Base-by-base conservation (phyloP, 2,888 invertebrate genomes). In the Matsumyia berberina region DNA sequence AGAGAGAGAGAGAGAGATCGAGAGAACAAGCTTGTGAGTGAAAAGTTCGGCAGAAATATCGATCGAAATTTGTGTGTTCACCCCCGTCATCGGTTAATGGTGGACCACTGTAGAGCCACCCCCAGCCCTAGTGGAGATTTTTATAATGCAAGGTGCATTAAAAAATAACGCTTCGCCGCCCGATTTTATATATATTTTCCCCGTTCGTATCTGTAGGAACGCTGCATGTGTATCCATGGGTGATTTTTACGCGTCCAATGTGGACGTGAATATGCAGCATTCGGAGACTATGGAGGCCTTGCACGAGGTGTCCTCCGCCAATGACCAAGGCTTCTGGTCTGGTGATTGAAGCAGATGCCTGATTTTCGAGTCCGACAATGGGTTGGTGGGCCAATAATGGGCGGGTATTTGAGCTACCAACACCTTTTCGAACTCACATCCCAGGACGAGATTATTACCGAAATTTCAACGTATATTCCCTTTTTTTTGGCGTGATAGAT, bases 121-220 rank as follows among this genome's bases (percentile, higher is more conserved):
- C 17, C 19, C 19, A 24, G 24, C 31, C 6, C 5, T n/a, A 15
- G 24, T 44, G 24, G 42, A 46, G 29, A 58, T 46, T 83, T 79
- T 73, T 79, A 83, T 83, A 83, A 83, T 83, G 83, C 83, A 69
- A 35, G 83, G 49, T 74, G 79, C 83, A 83, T 83, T 83, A 83
- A 83, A 83, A 83, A 83, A 83, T 83, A 83, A 83, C 83, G 83
- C 73, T 83, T 79, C 79, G 62, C 49, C 58, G 78, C 11, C 29
- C 67, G 78, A 55, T 66, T 49, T 53, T 62, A 49, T 78, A 31
- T 70, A 55, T 33, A 33, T 53, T 33, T 51, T 51, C 9, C 15
- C 9, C 37, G 4, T 15, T 53, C 17, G 35, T 44, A 67, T 31
- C 1, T 62, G 9, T 31, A 1, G 3, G n/a, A n/a, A n/a, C n/a